phyloP scores from a whole-genome alignment of 2,797 vertebrate species.

The Hyperoplus immaculatus region DNA sequence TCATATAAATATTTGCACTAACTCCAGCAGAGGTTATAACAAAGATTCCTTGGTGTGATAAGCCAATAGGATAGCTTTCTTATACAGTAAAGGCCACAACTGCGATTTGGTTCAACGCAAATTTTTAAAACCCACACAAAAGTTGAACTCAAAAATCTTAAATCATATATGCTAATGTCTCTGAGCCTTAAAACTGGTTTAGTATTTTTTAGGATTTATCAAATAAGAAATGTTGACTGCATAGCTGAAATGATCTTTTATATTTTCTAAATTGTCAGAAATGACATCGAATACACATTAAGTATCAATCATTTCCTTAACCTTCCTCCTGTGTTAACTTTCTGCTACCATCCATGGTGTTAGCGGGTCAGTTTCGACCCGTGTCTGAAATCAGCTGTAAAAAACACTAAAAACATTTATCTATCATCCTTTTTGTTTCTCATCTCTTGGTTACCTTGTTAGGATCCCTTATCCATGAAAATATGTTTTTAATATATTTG shows the following conservation, averaged over 20 bases:
- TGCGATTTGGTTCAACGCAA: not conserved
- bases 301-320: not conserved
- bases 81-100: not conserved
- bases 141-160: not conserved
- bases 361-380: too few species aligned
- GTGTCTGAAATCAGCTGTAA: too few species aligned
- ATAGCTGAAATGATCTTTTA: not conserved
- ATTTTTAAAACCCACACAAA: not conserved
- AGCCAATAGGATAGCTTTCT: not conserved
- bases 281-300: not conserved
- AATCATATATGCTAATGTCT: not conserved
- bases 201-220: not conserved
- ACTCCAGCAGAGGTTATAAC: not conserved
- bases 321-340: too few species aligned
- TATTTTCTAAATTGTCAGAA: not conserved
- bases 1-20: too few species aligned
- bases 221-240: conserved; percentile 1
- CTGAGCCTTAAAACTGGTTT: not conserved
- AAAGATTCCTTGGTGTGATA: not conserved
- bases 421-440: too few species aligned
- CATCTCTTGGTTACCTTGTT: too few species aligned
- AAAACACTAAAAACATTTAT: too few species aligned
- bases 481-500: too few species aligned
- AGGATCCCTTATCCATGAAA: too few species aligned
- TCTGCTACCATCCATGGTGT: too few species aligned